Conservation (phyloP, 2,113 vertebrate species). For the Mohoua ochrocephala region DNA sequence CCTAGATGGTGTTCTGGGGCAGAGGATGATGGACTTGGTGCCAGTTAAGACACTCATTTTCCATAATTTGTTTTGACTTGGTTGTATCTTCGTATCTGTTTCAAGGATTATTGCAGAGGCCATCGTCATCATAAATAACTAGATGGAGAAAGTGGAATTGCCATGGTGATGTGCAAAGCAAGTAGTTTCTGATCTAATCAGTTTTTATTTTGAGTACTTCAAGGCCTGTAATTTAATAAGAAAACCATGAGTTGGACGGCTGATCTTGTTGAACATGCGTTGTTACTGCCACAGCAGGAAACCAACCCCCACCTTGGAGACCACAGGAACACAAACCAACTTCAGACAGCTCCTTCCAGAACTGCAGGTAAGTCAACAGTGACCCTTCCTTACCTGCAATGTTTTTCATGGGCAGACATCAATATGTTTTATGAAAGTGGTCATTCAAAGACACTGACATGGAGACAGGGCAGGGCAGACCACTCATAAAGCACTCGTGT, state of each 20-base stretch:
- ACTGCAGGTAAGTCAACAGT: not conserved
- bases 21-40: not conserved
- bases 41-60: not conserved
- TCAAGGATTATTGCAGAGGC: not conserved
- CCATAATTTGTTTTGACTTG: not conserved
- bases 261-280: not conserved
- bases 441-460: not conserved
- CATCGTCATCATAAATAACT: not conserved
- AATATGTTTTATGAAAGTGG: not conserved
- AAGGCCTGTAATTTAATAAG: not conserved
- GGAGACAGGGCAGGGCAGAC: not conserved
- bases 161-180: not conserved
- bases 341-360: not conserved
- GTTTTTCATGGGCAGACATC: not conserved
- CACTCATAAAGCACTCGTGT: not conserved
- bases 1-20: not conserved
- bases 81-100: not conserved
- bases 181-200: not conserved
- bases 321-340: not conserved
- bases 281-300: not conserved
- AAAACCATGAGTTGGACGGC: not conserved
- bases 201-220: not conserved
- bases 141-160: not conserved
- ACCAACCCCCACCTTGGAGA: not conserved
- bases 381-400: not conserved